Evolutionary conservation across 2,113 vertebrate species (phyloP).

Genomic region (Camelus bactrianus): DNA sequence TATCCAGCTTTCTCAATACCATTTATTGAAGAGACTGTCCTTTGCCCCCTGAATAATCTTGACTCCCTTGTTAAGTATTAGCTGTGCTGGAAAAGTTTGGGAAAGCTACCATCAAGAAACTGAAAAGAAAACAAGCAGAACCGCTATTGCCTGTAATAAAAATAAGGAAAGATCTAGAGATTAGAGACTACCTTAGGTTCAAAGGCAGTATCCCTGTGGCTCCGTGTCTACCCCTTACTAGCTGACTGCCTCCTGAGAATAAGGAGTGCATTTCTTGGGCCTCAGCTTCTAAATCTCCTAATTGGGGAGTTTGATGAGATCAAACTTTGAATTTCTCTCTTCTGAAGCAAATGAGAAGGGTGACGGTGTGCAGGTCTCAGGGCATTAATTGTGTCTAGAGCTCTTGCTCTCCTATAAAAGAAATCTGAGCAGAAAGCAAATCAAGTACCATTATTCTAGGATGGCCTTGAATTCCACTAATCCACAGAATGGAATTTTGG

Average conservation of each 20-base stretch:
- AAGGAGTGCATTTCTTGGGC: not conserved
- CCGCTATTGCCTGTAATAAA: not conserved
- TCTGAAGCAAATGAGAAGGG: not conserved
- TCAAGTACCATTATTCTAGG: not conserved
- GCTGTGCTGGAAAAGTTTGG: not conserved
- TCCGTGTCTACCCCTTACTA: not conserved
- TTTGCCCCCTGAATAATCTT: not conserved
- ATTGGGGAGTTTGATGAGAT: not conserved
- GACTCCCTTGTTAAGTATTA: not conserved
- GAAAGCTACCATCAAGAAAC: not conserved
- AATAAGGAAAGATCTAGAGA: not conserved
- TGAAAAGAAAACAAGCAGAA: not conserved
- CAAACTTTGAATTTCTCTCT: not conserved
- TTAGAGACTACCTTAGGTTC: not conserved
- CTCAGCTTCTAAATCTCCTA: slow-evolving; percentile 12
- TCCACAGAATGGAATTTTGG: not conserved
- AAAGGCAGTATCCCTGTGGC: not conserved
- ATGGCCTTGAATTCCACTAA: not conserved
- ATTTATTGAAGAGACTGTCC: not conserved
- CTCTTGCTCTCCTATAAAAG: not conserved
- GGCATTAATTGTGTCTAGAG: not conserved
- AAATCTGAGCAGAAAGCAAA: not conserved
- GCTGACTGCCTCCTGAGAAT: not conserved
- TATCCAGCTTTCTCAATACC: not conserved
- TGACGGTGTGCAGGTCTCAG: not conserved